Conservation (phyloP, 2,797 vertebrate genomes). For the Lepus oiostolus region DNA sequence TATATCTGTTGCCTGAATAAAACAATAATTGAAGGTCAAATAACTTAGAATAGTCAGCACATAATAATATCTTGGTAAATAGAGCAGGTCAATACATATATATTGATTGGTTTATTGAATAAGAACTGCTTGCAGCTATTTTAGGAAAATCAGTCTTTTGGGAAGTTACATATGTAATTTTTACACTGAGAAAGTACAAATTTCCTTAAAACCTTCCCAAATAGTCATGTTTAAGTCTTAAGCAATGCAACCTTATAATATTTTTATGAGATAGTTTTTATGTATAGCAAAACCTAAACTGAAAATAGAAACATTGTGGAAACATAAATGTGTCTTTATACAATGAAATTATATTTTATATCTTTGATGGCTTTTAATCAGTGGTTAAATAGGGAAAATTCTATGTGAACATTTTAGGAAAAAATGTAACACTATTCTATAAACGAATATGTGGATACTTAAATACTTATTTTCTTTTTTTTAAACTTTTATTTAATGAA, state of each 20-base stretch:
- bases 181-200: conserved; percentile 67
- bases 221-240: neutral
- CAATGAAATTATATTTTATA: conserved; percentile 37
- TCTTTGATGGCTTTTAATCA: conserved; percentile 19
- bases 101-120: conserved; percentile 77
- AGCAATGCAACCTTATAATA: neutral
- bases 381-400: conserved; percentile 10
- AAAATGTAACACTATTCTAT: conserved; percentile 1
- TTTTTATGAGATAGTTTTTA: neutral
- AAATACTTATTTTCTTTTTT: neutral
- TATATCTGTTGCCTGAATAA: conserved; percentile 28
- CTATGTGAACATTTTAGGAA: neutral
- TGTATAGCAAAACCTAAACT: neutral
- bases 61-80: conserved; percentile 68
- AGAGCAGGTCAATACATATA: conserved; percentile 77
- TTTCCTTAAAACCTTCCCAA: conserved; percentile 58
- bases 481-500: too few relatives aligned
- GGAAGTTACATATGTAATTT: conserved; percentile 64
- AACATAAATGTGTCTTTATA: neutral
- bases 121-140: conserved; percentile 78
- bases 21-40: conserved; percentile 66
- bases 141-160: conserved; percentile 73
- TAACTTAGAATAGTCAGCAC: conserved; percentile 65
- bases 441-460: neutral
- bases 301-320: conserved; percentile 17